phyloP scores from a whole-genome alignment of 2,113 vertebrate genomes.

The Rhineura floridana region DNA sequence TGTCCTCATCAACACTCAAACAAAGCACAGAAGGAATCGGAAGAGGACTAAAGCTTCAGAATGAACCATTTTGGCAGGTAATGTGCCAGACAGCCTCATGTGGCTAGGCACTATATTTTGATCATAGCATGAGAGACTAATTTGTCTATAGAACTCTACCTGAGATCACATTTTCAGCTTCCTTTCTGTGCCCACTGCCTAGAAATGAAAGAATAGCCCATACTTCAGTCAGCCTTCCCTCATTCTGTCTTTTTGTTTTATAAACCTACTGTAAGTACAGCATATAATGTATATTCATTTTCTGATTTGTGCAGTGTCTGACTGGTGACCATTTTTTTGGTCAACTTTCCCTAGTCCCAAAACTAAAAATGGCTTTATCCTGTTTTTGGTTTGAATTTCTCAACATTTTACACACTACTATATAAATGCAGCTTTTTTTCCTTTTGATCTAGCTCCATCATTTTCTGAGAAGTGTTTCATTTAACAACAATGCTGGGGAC shows the following conservation, averaged over 20 bases:
- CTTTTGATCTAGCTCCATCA: not conserved
- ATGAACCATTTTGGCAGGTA: not conserved
- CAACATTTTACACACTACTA: not conserved
- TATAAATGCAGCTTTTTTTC: not conserved
- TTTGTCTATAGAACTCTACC: not conserved
- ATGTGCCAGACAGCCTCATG: not conserved
- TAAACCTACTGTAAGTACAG: too few relatives aligned
- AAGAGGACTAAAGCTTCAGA: not conserved
- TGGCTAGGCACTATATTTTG: not conserved
- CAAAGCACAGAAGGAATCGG: not conserved
- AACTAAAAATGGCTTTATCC: too few relatives aligned
- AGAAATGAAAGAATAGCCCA: too few relatives aligned
- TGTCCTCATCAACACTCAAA: not conserved
- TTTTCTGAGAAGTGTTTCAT: not conserved
- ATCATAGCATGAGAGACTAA: not conserved
- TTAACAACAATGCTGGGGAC: not conserved
- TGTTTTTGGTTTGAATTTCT: too few relatives aligned
- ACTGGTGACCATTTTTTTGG: too few relatives aligned
- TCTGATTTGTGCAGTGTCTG: too few relatives aligned
- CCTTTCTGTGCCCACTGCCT: too few relatives aligned
- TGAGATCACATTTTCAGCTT: too few relatives aligned
- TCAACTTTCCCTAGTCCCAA: too few relatives aligned
- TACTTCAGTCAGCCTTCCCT: too few relatives aligned
- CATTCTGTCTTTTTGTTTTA: too few relatives aligned
- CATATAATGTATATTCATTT: too few relatives aligned